Evolutionary conservation across 2,113 vertebrate genomes (phyloP).

Genomic region (Neoarius graeffei): DNA sequence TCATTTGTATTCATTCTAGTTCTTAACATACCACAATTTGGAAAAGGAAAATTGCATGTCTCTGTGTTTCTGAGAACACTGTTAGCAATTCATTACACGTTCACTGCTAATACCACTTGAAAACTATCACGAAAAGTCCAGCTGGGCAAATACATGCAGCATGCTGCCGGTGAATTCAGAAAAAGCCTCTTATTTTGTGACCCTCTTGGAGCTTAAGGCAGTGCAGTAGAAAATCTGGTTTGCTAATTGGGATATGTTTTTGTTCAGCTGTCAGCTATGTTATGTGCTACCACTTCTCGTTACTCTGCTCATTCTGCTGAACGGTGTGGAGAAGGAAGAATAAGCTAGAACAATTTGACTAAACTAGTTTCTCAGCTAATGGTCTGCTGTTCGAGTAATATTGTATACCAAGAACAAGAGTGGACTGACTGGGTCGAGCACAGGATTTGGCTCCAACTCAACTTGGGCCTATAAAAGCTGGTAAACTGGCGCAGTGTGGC

Average conservation of each 20-base stretch:
- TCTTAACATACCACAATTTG: background rate
- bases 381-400: constrained; percentile 19
- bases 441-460: constrained; percentile 27
- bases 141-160: constrained; percentile 2
- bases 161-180: background rate
- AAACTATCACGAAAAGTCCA: constrained; percentile 30
- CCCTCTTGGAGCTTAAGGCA: constrained; percentile 1
- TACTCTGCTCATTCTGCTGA: background rate
- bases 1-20: constrained; percentile 14
- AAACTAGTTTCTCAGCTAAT: background rate
- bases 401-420: constrained; percentile 55
- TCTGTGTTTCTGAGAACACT: constrained; percentile 13
- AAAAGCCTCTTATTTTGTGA: constrained; percentile 1
- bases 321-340: background rate
- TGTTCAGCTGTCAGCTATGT: constrained; percentile 9
- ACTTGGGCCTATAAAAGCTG: background rate
- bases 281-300: background rate
- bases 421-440: constrained; percentile 44
- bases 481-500: constrained; percentile 8
- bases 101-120: constrained; percentile 1
- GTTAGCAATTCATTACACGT: constrained; percentile 17
- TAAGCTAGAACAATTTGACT: constrained; percentile 3
- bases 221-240: constrained; percentile 25
- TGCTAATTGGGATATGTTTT: constrained; percentile 33
- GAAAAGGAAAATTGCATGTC: background rate